These are phyloP conservation scores for Haemorhous mexicanus DNA, from an alignment of 2,113 vertebrate genomes.

Conservation along the genomic window DNA sequence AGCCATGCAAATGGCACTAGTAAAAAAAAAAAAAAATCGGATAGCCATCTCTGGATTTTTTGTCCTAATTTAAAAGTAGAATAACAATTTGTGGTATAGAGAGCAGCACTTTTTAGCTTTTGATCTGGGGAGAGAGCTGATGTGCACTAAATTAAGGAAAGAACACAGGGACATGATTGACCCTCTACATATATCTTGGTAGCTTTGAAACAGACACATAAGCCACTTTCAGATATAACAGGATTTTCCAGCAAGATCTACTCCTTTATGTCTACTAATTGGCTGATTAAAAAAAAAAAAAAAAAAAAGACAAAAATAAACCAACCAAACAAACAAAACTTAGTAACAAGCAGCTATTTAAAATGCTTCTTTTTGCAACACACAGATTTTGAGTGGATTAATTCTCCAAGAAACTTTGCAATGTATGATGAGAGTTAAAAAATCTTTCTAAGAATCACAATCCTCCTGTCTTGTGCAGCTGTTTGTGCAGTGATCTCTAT, in stretches of 20 bases:
- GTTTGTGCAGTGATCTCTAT: background rate
- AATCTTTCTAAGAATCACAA: rapidly evolving
- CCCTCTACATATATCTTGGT: background rate
- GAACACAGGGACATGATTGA: rapidly evolving
- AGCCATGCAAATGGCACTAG: background rate
- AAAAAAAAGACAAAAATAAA: too few relatives aligned
- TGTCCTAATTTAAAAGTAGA: background rate
- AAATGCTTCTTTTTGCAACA: background rate
- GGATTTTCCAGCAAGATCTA: background rate
- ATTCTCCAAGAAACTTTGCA: background rate
- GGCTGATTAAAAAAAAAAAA: background rate
- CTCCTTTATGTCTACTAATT: background rate
- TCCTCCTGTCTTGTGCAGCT: background rate
- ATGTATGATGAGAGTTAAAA: background rate
- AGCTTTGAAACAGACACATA: background rate
- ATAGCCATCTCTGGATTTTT: background rate
- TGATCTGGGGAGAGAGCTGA: background rate
- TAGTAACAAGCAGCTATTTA: background rate
- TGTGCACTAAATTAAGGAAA: background rate
- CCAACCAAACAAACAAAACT: background rate
- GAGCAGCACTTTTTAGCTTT: background rate
- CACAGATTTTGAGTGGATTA: background rate
- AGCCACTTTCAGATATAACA: background rate
- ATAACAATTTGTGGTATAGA: rapidly evolving
- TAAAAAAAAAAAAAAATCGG: background rate